Base-by-base conservation (phyloP, 2,797 vertebrate species). In the Triplophysa yarkandensis region DNA sequence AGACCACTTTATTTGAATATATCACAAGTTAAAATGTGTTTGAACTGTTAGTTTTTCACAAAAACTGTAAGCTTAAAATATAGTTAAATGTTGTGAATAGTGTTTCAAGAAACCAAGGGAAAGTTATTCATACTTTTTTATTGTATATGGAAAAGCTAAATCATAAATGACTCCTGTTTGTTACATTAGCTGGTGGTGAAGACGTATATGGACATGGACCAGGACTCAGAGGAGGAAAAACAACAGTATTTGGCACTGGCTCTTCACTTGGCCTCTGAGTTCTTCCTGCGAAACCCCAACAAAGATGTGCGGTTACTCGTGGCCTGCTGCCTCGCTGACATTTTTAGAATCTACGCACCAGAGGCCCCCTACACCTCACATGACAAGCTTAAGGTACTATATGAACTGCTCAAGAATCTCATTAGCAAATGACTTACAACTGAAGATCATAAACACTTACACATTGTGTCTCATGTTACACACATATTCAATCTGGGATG, bases 141-240 rank as follows among this genome's bases (percentile, higher is more conserved):
- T 34, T 34, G 10, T 34, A 34, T 34, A 36, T 2, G 6, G 7
- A 19, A 11, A 50, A 50, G 10, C 46, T 50, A 21, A 50, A 21
- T 21, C n/a, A 10, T 23, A n/a, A 50, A 50, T 41, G 10, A 28
- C 1, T 0, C 62, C 43, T 77, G 23, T 84, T 1, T 60, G 7
- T 76, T 28, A 81, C 61, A 41, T 55, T 63, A 99, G 98, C 95
- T 99, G 96, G 96, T 99, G 87, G 98, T 99, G 69, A 99, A 99
- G 91, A 99, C 97, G 9, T 99, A 97, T 87, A 99, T 99, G 98
- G 97, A 99, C 87, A 99, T 99, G 98, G 98, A 99, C 91, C 98
- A 99, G 91, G 98, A 99, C 89, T 98, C 97, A 0, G 98, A 99
- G 89, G 98, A 99, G 81, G 98, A 99, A 87, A 99, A 99, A 86